phyloP scores from a whole-genome alignment of 2,113 vertebrate species.

The Cyanoderma ruficeps region DNA sequence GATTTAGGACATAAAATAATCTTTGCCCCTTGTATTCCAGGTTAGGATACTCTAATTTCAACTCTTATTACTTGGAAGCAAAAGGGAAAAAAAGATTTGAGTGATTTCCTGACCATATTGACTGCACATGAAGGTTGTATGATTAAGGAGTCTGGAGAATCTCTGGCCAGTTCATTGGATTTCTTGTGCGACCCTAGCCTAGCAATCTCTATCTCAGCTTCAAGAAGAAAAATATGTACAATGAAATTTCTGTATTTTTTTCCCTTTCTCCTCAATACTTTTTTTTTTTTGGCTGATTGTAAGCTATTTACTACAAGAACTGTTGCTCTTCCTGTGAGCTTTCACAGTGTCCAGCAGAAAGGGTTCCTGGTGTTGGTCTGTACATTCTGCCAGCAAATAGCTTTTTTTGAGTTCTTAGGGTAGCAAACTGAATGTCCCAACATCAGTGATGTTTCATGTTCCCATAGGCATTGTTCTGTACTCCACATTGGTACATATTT shows the following conservation, averaged over 20 bases:
- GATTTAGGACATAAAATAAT: not conserved
- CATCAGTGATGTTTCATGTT: not conserved
- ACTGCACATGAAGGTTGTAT: not conserved
- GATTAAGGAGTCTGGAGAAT: not conserved
- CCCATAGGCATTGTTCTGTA: not conserved
- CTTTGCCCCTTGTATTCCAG: not conserved
- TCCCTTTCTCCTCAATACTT: fast-evolving
- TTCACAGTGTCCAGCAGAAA: not conserved
- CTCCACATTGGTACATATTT: not conserved
- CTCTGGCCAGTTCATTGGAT: not conserved
- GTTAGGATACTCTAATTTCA: not conserved
- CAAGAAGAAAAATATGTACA: not conserved
- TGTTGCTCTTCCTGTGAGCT: not conserved
- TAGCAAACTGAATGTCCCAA: not conserved
- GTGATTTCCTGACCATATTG: not conserved
- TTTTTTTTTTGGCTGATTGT: not conserved
- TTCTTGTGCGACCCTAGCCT: not conserved
- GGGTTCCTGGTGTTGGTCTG: not conserved
- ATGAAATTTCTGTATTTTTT: not conserved
- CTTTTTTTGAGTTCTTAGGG: not conserved
- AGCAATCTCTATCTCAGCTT: not conserved
- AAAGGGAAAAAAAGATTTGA: not conserved
- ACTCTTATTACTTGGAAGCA: not conserved
- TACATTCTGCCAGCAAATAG: not conserved
- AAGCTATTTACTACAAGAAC: not conserved